These are phyloP conservation scores for Planococcus citri DNA, from an alignment of 1,140 invertebrate genomes.

Conservation along the genomic window DNA sequence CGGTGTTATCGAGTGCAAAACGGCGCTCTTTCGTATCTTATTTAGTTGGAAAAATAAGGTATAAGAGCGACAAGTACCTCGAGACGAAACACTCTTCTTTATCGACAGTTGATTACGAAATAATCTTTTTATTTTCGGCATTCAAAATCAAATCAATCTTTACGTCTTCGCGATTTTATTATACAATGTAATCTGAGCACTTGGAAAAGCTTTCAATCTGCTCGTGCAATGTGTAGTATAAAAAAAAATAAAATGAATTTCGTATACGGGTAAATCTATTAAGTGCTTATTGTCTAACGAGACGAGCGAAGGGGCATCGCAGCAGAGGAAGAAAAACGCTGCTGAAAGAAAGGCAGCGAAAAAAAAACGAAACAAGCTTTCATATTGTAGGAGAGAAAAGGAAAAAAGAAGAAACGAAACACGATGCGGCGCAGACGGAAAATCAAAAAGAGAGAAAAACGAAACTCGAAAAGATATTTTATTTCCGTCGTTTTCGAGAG, in stretches of 20 bases:
- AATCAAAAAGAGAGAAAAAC: too few species aligned
- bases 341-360: too few species aligned
- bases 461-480: not conserved
- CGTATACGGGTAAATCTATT: not conserved
- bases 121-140: not conserved
- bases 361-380: too few species aligned
- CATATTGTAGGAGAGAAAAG: too few species aligned
- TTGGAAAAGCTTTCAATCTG: not conserved
- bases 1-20: too few species aligned
- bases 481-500: not conserved
- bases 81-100: not conserved
- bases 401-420: too few species aligned
- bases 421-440: too few species aligned
- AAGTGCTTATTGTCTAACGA: not conserved
- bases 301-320: too few species aligned
- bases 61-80: too few species aligned
- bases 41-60: too few species aligned
- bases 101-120: not conserved
- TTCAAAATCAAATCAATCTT: not conserved
- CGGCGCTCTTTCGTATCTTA: too few species aligned
- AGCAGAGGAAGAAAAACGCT: not conserved
- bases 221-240: not conserved
- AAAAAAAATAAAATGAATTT: constrained; percentile 3
- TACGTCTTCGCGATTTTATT: not conserved
- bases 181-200: not conserved